Conservation (phyloP, 2,113 vertebrate species). For the Oncorhynchus mykiss region DNA sequence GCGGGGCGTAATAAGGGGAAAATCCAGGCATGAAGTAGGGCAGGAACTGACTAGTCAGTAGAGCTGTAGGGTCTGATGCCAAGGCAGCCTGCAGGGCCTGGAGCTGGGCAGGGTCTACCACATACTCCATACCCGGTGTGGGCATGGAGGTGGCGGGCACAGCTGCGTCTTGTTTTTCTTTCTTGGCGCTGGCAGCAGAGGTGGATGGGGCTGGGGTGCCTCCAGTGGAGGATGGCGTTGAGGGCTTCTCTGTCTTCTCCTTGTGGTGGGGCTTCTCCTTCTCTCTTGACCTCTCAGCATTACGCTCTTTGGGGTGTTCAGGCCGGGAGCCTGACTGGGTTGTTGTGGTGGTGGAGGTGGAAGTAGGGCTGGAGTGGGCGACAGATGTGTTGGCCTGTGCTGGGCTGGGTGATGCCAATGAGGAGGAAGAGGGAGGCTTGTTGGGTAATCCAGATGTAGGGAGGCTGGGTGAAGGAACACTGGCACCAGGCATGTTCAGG, state of each 20-base stretch:
- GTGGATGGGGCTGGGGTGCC: conserved; percentile 81
- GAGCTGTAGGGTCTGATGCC: conserved; percentile 88
- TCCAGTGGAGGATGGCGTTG: conserved; percentile 83
- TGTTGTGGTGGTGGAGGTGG: conserved; percentile 68
- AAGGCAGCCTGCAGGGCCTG: conserved; percentile 96
- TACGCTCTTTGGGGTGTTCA: conserved; percentile 73
- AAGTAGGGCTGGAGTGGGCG: conserved; percentile 75
- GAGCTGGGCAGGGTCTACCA: conserved; percentile 92
- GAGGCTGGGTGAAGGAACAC: conserved; percentile 95
- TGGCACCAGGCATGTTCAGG: conserved; percentile 98
- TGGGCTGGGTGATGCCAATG: conserved; percentile 85
- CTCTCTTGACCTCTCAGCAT: conserved; percentile 85
- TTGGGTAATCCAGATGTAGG: conserved; percentile 98
- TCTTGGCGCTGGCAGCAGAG: conserved; percentile 84
- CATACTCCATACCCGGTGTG: conserved; percentile 92
- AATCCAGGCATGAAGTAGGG: conserved; percentile 98
- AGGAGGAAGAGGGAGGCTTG: conserved; percentile 88
- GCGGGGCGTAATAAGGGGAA: conserved; percentile 95
- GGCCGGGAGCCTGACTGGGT: conserved; percentile 56
- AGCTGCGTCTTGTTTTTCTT: conserved; percentile 89
- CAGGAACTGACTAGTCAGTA: conserved; percentile 97
- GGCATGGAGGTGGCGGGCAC: conserved; percentile 85
- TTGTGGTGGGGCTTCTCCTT: conserved; percentile 80
- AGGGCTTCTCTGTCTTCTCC: conserved; percentile 85
- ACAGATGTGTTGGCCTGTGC: conserved; percentile 84